Evolutionary conservation across 2,113 vertebrate genomes (phyloP).

Genomic region (Brachyistius frenatus): DNA sequence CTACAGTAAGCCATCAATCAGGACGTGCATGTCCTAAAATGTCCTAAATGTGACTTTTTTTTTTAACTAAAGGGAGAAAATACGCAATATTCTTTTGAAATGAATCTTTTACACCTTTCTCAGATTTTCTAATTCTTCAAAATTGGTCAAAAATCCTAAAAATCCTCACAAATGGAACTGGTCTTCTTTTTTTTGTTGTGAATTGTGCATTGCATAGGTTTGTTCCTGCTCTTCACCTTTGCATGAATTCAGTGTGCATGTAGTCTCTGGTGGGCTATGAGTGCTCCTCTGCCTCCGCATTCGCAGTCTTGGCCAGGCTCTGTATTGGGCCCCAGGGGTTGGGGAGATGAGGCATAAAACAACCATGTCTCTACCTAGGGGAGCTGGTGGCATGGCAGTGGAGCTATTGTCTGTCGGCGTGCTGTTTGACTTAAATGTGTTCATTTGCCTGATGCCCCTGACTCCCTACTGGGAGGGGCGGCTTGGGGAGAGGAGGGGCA

Average conservation of each 20-base stretch:
- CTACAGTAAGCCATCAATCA: background rate
- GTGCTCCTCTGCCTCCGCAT: constrained; percentile 63
- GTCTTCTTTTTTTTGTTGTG: constrained; percentile 8
- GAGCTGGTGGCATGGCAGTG: constrained; percentile 74
- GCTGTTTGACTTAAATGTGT: constrained; percentile 85
- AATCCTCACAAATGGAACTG: background rate
- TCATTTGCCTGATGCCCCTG: constrained; percentile 81
- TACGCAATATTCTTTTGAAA: background rate
- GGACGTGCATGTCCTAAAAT: background rate
- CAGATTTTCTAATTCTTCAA: constrained; percentile 1
- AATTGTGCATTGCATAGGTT: constrained; percentile 9
- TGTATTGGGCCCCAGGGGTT: constrained; percentile 77
- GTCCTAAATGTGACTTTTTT: no score
- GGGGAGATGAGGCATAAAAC: constrained; percentile 82
- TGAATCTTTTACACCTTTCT: background rate
- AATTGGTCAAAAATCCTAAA: background rate
- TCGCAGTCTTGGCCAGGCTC: constrained; percentile 75
- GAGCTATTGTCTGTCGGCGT: constrained; percentile 83
- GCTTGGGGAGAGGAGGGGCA: constrained; percentile 80
- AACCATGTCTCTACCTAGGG: constrained; percentile 80
- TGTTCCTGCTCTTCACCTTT: constrained; percentile 49
- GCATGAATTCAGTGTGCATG: constrained; percentile 44
- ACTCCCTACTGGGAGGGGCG: constrained; percentile 77
- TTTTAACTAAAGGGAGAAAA: no score
- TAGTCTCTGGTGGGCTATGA: constrained; percentile 71